Conservation (phyloP, 2,113 vertebrate species). For the Labeo catla region DNA sequence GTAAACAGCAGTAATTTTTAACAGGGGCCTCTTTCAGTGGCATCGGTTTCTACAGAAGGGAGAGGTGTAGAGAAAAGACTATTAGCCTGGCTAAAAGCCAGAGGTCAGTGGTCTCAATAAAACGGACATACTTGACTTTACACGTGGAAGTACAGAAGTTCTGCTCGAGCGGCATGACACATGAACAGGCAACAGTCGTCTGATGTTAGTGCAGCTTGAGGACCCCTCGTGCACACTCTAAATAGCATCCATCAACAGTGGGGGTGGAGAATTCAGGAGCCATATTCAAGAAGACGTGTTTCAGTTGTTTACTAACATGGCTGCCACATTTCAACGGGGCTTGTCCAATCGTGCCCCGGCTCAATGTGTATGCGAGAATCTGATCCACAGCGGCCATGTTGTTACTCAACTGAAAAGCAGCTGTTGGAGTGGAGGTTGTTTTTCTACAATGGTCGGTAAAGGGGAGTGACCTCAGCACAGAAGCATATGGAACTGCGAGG, state of each 20-base stretch:
- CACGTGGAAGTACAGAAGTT: slow-evolving; percentile 9
- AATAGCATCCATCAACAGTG: slow-evolving; percentile 42
- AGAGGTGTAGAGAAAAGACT: slow-evolving; percentile 77
- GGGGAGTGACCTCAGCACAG: slow-evolving; percentile 59
- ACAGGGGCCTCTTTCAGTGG: slow-evolving; percentile 78
- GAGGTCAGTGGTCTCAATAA: slow-evolving; percentile 46
- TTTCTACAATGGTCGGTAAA: slow-evolving; percentile 64
- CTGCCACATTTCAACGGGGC: slow-evolving; percentile 36
- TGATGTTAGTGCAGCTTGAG: slow-evolving; percentile 44
- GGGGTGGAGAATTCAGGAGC: slow-evolving; percentile 52
- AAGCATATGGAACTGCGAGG: slow-evolving; percentile 69
- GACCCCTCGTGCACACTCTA: slow-evolving; percentile 16
- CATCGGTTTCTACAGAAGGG: slow-evolving; percentile 75
- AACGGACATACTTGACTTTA: slow-evolving; percentile 29
- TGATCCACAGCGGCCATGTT: slow-evolving; percentile 61
- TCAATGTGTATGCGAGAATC: slow-evolving; percentile 56
- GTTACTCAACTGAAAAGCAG: slow-evolving; percentile 62
- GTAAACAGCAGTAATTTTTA: slow-evolving; percentile 81
- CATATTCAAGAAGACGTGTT: slow-evolving; percentile 58
- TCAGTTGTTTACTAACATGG: slow-evolving; percentile 61
- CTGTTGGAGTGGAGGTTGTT: slow-evolving; percentile 48
- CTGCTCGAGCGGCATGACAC: slow-evolving; percentile 45
- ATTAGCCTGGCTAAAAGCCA: slow-evolving; percentile 62
- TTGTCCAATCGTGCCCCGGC: slow-evolving; percentile 68
- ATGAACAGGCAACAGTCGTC: slow-evolving; percentile 55